A percentile compares a stretch with the other conserved stretches of the same genome.
Conservation (phyloP, 2,113 vertebrate genomes). For the Beaufortia kweichowensis region DNA sequence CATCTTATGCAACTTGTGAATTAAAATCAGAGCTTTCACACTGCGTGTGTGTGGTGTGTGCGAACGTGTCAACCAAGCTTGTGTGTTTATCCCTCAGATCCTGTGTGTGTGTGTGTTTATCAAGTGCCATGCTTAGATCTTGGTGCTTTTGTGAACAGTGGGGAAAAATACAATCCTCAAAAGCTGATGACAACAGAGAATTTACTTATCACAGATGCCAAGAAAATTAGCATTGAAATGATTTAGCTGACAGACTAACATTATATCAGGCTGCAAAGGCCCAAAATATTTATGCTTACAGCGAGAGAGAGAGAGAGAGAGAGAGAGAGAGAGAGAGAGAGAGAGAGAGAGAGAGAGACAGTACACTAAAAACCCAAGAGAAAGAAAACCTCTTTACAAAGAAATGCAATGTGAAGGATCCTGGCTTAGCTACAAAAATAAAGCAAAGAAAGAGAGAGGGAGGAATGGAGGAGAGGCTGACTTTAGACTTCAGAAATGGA, state of each 20-base stretch:
- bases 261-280: slow-evolving; percentile 64
- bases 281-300: slow-evolving; percentile 71
- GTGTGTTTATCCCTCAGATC: slow-evolving; percentile 9
- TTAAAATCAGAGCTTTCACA: slow-evolving; percentile 30
- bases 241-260: slow-evolving; percentile 65
- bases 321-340: slow-evolving; percentile 20
- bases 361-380: slow-evolving; percentile 40
- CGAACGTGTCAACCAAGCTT: slow-evolving; percentile 1
- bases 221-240: slow-evolving; percentile 74
- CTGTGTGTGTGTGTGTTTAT: slow-evolving; percentile 37
- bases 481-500: slow-evolving; percentile 44
- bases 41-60: slow-evolving; percentile 34
- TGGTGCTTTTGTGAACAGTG: slow-evolving; percentile 49
- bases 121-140: slow-evolving; percentile 55
- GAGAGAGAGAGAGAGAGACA: background rate
- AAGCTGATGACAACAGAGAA: slow-evolving; percentile 67
- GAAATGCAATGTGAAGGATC: slow-evolving; percentile 37
- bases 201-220: slow-evolving; percentile 69
- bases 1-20: slow-evolving; percentile 2
- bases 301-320: slow-evolving; percentile 38
- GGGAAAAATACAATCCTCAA: slow-evolving; percentile 52
- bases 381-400: slow-evolving; percentile 41
- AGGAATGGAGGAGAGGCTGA: slow-evolving; percentile 38
- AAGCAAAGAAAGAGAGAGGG: slow-evolving; percentile 30
- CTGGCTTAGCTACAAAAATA: slow-evolving; percentile 20